A percentile compares a stretch with the other conserved stretches of the same genome.
These are phyloP conservation scores for Meandrina meandrites DNA, from an alignment of 92 coral and sea anemone species.

Conservation along the genomic window DNA sequence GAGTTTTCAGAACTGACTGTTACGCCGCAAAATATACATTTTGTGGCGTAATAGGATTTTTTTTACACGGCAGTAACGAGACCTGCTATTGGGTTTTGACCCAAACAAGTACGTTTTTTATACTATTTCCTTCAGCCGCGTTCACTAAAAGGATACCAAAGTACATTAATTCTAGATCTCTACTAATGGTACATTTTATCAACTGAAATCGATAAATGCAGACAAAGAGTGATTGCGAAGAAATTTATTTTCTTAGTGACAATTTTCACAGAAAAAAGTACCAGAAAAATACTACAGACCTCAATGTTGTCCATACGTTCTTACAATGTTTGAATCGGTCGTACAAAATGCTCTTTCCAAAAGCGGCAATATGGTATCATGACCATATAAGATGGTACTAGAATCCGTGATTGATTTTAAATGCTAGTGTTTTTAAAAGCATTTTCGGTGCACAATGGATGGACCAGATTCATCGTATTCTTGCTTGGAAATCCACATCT, in stretches of 20 bases:
- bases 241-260: neutral
- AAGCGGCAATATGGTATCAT: conserved; percentile 13
- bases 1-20: too few species aligned
- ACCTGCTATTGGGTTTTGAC: too few species aligned
- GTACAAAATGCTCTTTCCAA: conserved; percentile 4
- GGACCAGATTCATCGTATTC: conserved; percentile 89
- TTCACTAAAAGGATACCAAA: too few species aligned
- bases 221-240: neutral
- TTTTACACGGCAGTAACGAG: too few species aligned
- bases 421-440: neutral
- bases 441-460: conserved; percentile 37
- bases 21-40: too few species aligned
- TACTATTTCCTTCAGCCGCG: too few species aligned
- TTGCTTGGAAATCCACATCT: conserved; percentile 96
- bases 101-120: too few species aligned
- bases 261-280: neutral
- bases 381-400: neutral
- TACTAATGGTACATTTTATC: too few species aligned
- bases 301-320: neutral
- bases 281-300: neutral
- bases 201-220: neutral
- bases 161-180: too few species aligned
- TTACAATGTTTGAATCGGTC: neutral
- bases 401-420: neutral
- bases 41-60: too few species aligned